phyloP scores from a whole-genome alignment of 1,140 invertebrate species.

The Drosophila lini region DNA sequence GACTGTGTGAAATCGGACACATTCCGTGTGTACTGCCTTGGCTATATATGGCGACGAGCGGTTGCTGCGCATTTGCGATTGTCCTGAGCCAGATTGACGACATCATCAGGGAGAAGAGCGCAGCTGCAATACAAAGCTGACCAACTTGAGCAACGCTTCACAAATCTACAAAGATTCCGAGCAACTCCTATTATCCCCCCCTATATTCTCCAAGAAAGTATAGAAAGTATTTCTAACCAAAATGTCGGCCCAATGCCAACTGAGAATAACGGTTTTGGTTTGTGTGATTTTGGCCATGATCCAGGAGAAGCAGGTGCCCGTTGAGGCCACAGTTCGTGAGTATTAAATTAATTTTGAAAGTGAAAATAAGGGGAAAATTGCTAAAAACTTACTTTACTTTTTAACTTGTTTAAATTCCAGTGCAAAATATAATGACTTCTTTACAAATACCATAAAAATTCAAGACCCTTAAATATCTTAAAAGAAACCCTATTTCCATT shows the following conservation, averaged over 20 bases:
- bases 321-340: constrained; percentile 56
- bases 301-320: constrained; percentile 26
- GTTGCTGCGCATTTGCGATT: constrained; percentile 70
- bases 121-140: constrained; percentile 65
- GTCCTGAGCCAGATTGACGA: constrained; percentile 46
- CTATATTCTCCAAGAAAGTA: background rate
- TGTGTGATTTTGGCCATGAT: constrained; percentile 46
- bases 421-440: no score
- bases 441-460: no score
- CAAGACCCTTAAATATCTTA: background rate
- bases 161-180: constrained; percentile 1
- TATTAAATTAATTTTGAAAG: background rate
- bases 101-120: constrained; percentile 42
- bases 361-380: no score
- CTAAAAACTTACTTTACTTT: no score
- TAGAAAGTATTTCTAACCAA: constrained; percentile 25
- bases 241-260: constrained; percentile 36
- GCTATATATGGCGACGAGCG: constrained; percentile 58
- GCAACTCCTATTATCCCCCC: background rate
- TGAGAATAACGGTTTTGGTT: constrained; percentile 21
- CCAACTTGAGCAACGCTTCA: constrained; percentile 5
- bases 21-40: constrained; percentile 19
- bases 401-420: no score
- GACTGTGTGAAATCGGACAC: constrained; percentile 38
- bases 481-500: background rate